Percentiles rank a stretch among this genome's conserved stretches.
These are phyloP conservation scores for Cassiopea xamachana DNA, from an alignment of 30 jellyfish, hydroid and myxozoan genomes.

Conservation along the genomic window DNA sequence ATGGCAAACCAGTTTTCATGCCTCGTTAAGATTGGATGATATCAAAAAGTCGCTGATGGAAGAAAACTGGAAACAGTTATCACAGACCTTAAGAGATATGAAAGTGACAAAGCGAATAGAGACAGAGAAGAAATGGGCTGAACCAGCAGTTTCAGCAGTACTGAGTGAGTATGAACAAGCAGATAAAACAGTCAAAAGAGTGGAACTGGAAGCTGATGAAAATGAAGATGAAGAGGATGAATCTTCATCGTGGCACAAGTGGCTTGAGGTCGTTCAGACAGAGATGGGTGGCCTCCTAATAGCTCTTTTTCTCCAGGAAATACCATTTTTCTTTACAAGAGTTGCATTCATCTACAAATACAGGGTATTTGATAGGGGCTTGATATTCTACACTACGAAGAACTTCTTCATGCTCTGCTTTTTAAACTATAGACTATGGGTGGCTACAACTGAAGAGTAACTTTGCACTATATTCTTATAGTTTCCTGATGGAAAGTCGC, in stretches of 20 bases:
- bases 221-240: constrained; percentile 4
- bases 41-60: constrained; percentile 19
- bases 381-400: constrained; percentile 55
- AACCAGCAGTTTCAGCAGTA: background rate
- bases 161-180: background rate
- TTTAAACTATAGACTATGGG: constrained; percentile 59
- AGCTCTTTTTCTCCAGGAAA: constrained; percentile 78
- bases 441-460: constrained; percentile 34
- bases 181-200: background rate
- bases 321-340: constrained; percentile 81
- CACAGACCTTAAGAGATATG: constrained; percentile 27
- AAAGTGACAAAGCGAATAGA: constrained; percentile 3
- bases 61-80: constrained; percentile 62
- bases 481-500: no score
- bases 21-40: constrained; percentile 10
- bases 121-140: background rate
- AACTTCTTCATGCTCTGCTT: constrained; percentile 56
- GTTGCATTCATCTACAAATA: constrained; percentile 54
- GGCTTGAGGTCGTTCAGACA: constrained; percentile 60
- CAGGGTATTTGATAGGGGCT: constrained; percentile 43
- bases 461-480: background rate
- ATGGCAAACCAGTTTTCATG: constrained; percentile 25
- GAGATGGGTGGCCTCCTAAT: constrained; percentile 74
- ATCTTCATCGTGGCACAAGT: constrained; percentile 8
- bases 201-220: background rate